Conservation (phyloP, 2,797 vertebrate species). For the Sitta carolinensis region DNA sequence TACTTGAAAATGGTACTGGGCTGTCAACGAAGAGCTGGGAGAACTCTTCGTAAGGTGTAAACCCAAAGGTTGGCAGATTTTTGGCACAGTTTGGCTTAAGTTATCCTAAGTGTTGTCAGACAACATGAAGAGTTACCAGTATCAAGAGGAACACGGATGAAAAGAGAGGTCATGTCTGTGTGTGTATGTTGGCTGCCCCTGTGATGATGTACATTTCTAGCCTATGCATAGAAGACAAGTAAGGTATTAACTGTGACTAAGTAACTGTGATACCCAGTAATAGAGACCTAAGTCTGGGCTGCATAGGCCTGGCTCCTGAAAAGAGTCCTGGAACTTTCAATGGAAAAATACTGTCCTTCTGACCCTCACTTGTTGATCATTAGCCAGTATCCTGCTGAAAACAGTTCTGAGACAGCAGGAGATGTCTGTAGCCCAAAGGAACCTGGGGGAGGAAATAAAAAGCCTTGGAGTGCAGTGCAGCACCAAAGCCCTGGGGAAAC, state of each 20-base stretch:
- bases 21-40: background rate
- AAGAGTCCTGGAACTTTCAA: background rate
- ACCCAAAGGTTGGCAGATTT: background rate
- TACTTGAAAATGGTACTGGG: background rate
- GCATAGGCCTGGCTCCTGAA: background rate
- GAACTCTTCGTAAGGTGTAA: background rate
- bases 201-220: background rate
- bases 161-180: background rate
- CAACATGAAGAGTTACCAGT: background rate
- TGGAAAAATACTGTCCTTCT: conserved; percentile 17
- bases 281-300: background rate
- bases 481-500: background rate
- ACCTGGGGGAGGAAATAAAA: background rate
- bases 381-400: conserved; percentile 2
- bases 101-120: background rate
- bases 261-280: background rate
- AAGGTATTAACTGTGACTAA: background rate
- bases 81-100: background rate
- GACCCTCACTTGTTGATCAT: background rate
- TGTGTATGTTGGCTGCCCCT: background rate
- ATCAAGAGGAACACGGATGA: background rate
- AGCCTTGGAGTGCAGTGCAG: background rate
- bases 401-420: background rate
- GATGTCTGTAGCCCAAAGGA: background rate
- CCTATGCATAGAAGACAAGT: background rate